Conservation (phyloP, 2,888 invertebrate genomes). For the Microctonus brassicae region DNA sequence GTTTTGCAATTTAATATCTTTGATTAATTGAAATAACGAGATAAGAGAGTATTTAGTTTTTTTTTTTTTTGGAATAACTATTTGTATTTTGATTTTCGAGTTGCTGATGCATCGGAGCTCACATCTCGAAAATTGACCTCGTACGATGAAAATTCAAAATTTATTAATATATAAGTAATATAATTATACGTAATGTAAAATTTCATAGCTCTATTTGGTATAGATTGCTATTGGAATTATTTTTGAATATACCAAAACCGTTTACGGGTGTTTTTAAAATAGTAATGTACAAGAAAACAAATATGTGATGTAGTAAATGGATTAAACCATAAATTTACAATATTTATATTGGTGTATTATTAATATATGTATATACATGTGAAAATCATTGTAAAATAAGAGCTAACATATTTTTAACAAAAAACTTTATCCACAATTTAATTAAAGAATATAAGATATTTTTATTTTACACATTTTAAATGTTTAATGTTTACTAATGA, state of each 20-base stretch:
- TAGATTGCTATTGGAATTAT: neutral
- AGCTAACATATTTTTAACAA: neutral
- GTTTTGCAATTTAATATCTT: too few species aligned
- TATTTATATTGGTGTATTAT: neutral
- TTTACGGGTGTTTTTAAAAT: neutral
- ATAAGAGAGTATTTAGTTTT: neutral
- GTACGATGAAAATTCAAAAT: constrained; percentile 28
- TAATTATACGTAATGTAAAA: too few species aligned
- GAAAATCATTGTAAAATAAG: neutral
- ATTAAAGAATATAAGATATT: neutral
- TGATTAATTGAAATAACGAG: neutral
- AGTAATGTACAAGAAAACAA: too few species aligned
- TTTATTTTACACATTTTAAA: neutral
- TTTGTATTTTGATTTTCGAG: constrained; percentile 30
- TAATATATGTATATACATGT: too few species aligned
- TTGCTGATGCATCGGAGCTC: constrained; percentile 38
- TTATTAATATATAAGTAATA: neutral
- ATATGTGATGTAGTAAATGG: neutral
- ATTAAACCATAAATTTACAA: neutral
- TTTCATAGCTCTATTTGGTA: neutral
- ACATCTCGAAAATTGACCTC: constrained; percentile 36
- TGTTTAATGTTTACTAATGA: constrained; percentile 1
- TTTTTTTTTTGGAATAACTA: neutral
- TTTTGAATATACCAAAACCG: neutral
- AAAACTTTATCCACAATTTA: neutral